phyloP scores from a whole-genome alignment of 2,888 invertebrate species.

The Orthosia cruda region DNA sequence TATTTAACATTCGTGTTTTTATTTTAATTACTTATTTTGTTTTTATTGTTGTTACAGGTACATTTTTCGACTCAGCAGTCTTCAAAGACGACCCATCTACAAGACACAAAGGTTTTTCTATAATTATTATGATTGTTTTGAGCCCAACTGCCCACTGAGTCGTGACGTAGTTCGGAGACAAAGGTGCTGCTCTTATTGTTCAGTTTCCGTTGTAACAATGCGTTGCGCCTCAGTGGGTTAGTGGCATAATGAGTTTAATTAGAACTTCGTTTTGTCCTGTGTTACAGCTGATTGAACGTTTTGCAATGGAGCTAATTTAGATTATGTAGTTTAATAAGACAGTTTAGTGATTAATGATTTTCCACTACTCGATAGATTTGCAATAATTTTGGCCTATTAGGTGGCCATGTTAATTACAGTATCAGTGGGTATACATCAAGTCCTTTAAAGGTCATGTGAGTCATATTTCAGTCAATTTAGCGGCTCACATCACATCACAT shows the following conservation, averaged over 20 bases:
- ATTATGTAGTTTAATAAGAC: neutral
- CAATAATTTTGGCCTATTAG: too few relatives aligned
- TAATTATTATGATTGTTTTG: conserved; percentile 12
- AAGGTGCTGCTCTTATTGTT: conserved; percentile 50
- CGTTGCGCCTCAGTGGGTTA: conserved; percentile 43
- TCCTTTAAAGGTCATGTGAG: too few relatives aligned
- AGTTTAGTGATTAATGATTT: neutral
- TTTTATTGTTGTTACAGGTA: conserved; percentile 69
- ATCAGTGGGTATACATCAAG: too few relatives aligned
- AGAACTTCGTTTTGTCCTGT: conserved; percentile 16
- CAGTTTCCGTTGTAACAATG: conserved; percentile 36
- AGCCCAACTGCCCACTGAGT: conserved; percentile 47
- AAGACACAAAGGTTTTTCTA: conserved; percentile 32
- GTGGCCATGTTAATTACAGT: too few relatives aligned
- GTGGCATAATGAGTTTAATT: conserved; percentile 48
- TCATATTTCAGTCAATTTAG: neutral
- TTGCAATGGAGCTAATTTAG: conserved; percentile 1
- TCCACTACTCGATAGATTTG: too few relatives aligned
- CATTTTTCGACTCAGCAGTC: conserved; percentile 25
- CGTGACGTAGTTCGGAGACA: conserved; percentile 45
- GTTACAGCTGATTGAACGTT: conserved; percentile 39
- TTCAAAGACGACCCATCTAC: conserved; percentile 30
- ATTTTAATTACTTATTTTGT: neutral
- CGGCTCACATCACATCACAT: neutral
- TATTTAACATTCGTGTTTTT: too few relatives aligned